Evolutionary conservation across 2,888 invertebrate species (phyloP).

Genomic region (Nomada flava): DNA sequence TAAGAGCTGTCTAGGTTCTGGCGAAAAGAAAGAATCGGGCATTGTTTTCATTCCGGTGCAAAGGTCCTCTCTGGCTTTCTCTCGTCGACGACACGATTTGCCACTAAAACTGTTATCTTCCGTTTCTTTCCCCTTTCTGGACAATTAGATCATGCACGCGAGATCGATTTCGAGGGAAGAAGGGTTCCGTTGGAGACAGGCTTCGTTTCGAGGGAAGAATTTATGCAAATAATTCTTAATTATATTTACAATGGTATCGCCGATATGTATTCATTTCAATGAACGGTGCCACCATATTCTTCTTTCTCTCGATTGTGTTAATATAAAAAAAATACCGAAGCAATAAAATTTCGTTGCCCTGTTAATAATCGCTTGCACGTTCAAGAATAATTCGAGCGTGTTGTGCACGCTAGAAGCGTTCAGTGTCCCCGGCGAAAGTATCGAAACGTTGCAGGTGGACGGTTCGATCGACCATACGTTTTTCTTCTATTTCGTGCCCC

Average conservation of each 20-base stretch:
- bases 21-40: slow-evolving; percentile 25
- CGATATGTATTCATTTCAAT: not conserved
- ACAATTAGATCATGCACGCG: slow-evolving; percentile 16
- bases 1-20: slow-evolving; percentile 36
- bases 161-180: slow-evolving; percentile 5
- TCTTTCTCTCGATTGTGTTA: too few relatives aligned
- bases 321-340: too few relatives aligned
- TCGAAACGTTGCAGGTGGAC: slow-evolving; percentile 28
- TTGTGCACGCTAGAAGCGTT: slow-evolving; percentile 5
- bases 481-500: slow-evolving; percentile 10
- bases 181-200: not conserved
- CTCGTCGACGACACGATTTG: slow-evolving; percentile 3
- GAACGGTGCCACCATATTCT: too few relatives aligned
- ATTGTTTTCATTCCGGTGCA: slow-evolving; percentile 60
- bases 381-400: not conserved
- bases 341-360: not conserved
- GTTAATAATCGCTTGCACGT: slow-evolving; percentile 8
- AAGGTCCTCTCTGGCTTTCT: slow-evolving; percentile 39
- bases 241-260: too few relatives aligned
- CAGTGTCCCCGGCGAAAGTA: slow-evolving; percentile 17
- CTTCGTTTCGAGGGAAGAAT: not conserved
- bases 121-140: slow-evolving; percentile 22
- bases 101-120: slow-evolving; percentile 24
- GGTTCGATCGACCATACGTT: slow-evolving; percentile 45
- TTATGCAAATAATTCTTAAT: not conserved